These are phyloP conservation scores for Drosophila pandora DNA, from an alignment of 1,140 invertebrate species.

Conservation along the genomic window DNA sequence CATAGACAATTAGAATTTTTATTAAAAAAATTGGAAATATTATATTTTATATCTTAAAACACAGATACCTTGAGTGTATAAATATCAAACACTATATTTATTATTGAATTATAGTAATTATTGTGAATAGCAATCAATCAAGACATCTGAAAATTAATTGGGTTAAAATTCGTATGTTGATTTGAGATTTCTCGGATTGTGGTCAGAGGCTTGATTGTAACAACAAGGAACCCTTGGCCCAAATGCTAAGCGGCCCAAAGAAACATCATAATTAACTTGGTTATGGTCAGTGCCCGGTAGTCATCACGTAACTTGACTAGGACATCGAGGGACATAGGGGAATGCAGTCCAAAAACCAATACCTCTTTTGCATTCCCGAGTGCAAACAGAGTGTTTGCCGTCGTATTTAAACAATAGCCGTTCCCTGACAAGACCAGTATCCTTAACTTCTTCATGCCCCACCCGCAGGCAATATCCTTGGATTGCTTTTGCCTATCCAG, in stretches of 20 bases:
- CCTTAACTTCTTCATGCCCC: neutral
- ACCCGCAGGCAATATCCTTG: slow-evolving; percentile 55
- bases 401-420: slow-evolving; percentile 60
- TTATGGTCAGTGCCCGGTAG: neutral
- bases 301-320: neutral
- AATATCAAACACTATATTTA: too few species aligned
- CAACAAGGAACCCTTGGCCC: slow-evolving; percentile 34
- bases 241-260: neutral
- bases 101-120: too few species aligned
- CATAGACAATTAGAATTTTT: too few species aligned
- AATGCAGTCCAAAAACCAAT: slow-evolving; percentile 42
- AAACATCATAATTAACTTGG: slow-evolving; percentile 24
- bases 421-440: slow-evolving; percentile 24
- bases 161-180: slow-evolving; percentile 25
- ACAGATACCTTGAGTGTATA: too few species aligned
- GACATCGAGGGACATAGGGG: slow-evolving; percentile 38
- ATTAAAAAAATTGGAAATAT: too few species aligned
- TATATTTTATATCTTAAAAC: too few species aligned
- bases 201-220: slow-evolving; percentile 9
- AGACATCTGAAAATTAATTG: slow-evolving; percentile 51
- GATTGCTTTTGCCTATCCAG: slow-evolving; percentile 44
- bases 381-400: slow-evolving; percentile 28
- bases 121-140: slow-evolving; percentile 31
- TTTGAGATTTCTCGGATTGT: slow-evolving; percentile 28
- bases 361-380: slow-evolving; percentile 49